A percentile compares a stretch with the other conserved stretches of the same genome.
Evolutionary conservation across 2,113 vertebrate genomes (phyloP).

Genomic region (Sarotherodon lohbergeri): DNA sequence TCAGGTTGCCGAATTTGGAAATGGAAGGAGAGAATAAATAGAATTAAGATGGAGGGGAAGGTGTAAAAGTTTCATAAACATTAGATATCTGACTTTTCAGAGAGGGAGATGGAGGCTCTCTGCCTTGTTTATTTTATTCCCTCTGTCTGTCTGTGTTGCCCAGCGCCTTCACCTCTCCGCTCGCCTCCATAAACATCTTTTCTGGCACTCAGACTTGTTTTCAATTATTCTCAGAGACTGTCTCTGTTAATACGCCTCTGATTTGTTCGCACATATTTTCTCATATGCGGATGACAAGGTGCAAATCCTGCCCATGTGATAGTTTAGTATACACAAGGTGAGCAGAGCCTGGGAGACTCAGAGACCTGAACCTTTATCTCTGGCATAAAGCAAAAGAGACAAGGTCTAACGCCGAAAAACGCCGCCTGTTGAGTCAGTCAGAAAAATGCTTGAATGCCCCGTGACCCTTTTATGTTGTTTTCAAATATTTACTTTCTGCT

Average conservation of each 20-base stretch:
- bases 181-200: background rate
- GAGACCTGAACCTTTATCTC: background rate
- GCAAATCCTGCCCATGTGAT: slow-evolving; percentile 7
- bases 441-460: background rate
- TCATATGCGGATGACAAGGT: slow-evolving; percentile 26
- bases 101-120: background rate
- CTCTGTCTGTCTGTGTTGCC: background rate
- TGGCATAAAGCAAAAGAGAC: background rate
- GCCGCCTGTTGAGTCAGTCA: background rate
- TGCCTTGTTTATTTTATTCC: slow-evolving; percentile 4
- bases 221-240: slow-evolving; percentile 4
- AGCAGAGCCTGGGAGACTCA: background rate
- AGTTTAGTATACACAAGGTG: background rate
- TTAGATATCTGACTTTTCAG: background rate
- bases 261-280: slow-evolving; percentile 8
- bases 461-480: slow-evolving; percentile 12
- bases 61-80: slow-evolving; percentile 10
- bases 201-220: background rate
- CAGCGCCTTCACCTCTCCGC: background rate
- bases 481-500: slow-evolving; percentile 36
- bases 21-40: background rate
- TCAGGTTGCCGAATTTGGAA: slow-evolving; percentile 39
- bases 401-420: background rate
- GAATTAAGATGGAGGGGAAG: background rate
- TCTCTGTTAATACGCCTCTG: background rate